Conservation (phyloP, 2,888 invertebrate genomes). For the Rhorus exstirpatorius region DNA sequence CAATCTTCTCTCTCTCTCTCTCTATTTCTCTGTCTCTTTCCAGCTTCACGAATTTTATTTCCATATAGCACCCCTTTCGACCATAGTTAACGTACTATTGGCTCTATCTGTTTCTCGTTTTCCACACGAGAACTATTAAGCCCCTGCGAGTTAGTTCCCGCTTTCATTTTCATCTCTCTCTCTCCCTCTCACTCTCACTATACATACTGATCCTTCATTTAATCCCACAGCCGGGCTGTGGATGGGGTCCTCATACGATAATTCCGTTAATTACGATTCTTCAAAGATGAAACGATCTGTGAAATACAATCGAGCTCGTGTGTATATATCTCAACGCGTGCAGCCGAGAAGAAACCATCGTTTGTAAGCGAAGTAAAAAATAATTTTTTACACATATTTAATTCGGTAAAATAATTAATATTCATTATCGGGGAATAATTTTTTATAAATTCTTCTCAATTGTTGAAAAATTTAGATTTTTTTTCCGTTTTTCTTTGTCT, state of each 20-base stretch:
- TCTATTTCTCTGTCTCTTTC: slow-evolving; percentile 5
- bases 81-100: slow-evolving; percentile 39
- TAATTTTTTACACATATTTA: too few species aligned
- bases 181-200: neutral
- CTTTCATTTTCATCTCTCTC: slow-evolving; percentile 23
- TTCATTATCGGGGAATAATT: too few species aligned
- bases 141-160: slow-evolving; percentile 14
- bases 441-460: too few species aligned
- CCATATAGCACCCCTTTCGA: neutral
- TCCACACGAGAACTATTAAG: slow-evolving; percentile 50
- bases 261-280: slow-evolving; percentile 52
- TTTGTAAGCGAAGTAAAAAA: too few species aligned
- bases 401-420: too few species aligned
- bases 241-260: slow-evolving; percentile 14
- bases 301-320: slow-evolving; percentile 9
- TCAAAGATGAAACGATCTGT: slow-evolving; percentile 44
- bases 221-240: slow-evolving; percentile 6
- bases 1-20: slow-evolving; percentile 25
- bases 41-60: slow-evolving; percentile 17
- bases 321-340: too few species aligned
- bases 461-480: too few species aligned
- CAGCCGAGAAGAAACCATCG: too few species aligned
- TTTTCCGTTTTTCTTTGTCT: too few species aligned
- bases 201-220: slow-evolving; percentile 11
- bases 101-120: slow-evolving; percentile 53